Evolutionary conservation across 1,140 invertebrate species (phyloP), one percentile per base, ranked within the genome.

Genomic region (Delia radicum): DNA sequence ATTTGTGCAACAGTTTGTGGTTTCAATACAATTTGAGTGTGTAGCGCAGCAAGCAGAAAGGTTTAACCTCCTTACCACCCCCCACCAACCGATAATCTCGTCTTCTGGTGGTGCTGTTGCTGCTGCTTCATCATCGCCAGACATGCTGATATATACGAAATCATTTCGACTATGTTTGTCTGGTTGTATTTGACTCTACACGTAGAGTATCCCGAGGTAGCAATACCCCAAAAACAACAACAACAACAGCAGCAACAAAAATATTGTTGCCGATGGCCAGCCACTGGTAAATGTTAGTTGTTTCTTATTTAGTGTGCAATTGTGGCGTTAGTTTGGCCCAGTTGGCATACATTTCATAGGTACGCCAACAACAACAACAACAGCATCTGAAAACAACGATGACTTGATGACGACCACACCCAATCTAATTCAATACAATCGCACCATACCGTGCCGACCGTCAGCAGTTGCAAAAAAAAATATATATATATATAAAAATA

Each of bases 311-410:
- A 67, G 48, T 55, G 21, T 18, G 24, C 48, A 55, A 33, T 69
- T 33, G 65, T 33, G 29, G 65, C 65, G 29, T 69, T 69, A 69
- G 29, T 69, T 69, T 69, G 65, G 29, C 65, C 65, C 65, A 69
- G 65, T 69, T 69, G 65, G 65, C 65, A 69, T 69, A 69, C 65
- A 69, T 69, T 69, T 69, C 65, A 69, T 69, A 69, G 65, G 65
- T 69, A 69, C 65, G 29, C n/a, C 65, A 69, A 69, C n/a, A 24
- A 13, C 26, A 65, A 13, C 63, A 31, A 31, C 65, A 37, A 24
- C 29, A 33, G 21, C n/a, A 69, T 33, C 61, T n/a, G 27, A 69
- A 28, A 24, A 69, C 29, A 18, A 69, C 65, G 65, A 69, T 69
- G 65, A 69, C 65, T 69, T 69, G 65, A 69, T 69, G 65, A 69